phyloP scores from a whole-genome alignment of 2,113 vertebrate genomes.

The Odocoileus hemionus region DNA sequence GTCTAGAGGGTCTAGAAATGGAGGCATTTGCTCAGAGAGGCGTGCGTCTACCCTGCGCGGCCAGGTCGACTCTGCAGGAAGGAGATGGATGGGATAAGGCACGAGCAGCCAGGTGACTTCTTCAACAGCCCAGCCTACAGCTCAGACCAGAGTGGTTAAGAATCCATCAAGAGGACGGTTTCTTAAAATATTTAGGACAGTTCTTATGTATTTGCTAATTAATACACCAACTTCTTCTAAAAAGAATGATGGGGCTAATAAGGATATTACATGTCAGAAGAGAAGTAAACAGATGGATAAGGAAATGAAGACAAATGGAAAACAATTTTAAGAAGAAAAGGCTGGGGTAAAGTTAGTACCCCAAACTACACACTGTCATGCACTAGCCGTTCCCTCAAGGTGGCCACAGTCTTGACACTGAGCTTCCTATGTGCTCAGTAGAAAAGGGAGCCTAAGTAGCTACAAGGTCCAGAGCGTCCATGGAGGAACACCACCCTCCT shows the following conservation, averaged over 20 bases:
- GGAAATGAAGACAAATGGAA: background rate
- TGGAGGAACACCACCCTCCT: background rate
- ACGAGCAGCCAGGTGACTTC: background rate
- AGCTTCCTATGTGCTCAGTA: background rate
- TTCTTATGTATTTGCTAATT: background rate
- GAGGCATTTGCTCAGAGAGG: background rate
- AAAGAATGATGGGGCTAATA: background rate
- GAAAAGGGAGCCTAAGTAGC: background rate
- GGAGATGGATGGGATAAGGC: background rate
- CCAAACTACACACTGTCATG: background rate
- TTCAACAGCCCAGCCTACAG: background rate
- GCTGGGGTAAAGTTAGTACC: background rate
- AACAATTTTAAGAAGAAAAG: slow-evolving; percentile 5
- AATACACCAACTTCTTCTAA: background rate
- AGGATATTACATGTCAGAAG: background rate
- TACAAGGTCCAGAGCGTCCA: background rate
- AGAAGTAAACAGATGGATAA: background rate
- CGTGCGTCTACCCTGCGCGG: background rate
- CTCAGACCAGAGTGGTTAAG: background rate
- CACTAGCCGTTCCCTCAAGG: background rate
- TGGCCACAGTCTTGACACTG: background rate
- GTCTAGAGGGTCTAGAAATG: background rate
- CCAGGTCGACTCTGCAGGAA: background rate
- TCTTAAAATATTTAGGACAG: background rate
- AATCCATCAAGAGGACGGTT: background rate